Conservation (phyloP, 2,888 invertebrate species). For the Amblyjoppa proteus region DNA sequence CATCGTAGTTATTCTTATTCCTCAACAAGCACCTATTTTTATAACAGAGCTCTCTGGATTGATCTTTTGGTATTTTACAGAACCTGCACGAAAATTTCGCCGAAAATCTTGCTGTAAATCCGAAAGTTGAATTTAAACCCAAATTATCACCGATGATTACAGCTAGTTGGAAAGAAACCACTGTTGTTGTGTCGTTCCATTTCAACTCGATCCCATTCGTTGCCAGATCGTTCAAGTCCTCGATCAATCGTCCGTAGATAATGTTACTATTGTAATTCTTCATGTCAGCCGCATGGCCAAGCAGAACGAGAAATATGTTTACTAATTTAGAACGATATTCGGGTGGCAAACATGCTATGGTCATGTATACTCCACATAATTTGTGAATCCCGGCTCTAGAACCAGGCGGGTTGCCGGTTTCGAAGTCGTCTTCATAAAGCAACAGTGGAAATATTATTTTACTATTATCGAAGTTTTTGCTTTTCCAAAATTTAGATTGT, state of each 20-base stretch:
- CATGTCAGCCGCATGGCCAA: conserved; percentile 36
- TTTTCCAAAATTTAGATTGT: conserved; percentile 37
- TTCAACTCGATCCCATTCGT: conserved; percentile 19
- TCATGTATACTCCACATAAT: conserved; percentile 29
- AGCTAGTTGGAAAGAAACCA: conserved; percentile 20
- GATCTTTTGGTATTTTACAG: conserved; percentile 34
- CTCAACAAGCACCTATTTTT: background rate
- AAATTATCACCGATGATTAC: conserved; percentile 59
- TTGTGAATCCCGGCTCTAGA: conserved; percentile 43
- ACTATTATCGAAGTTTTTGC: background rate
- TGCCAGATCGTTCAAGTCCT: conserved; percentile 37
- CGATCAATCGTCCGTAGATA: conserved; percentile 30
- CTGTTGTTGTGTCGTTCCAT: background rate
- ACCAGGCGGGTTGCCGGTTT: conserved; percentile 49
- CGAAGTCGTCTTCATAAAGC: conserved; percentile 50
- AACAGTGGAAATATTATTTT: conserved; percentile 28
- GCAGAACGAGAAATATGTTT: conserved; percentile 35
- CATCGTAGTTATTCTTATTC: conserved; percentile 15
- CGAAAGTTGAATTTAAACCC: conserved; percentile 58
- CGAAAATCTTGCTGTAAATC: conserved; percentile 61
- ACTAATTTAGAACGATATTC: conserved; percentile 23
- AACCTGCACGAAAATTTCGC: conserved; percentile 62
- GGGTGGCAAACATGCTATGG: conserved; percentile 26
- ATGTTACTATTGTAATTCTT: conserved; percentile 13
- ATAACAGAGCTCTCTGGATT: conserved; percentile 1